Conservation (phyloP, 2,113 vertebrate species). For the Melanostigma gelatinosum region DNA sequence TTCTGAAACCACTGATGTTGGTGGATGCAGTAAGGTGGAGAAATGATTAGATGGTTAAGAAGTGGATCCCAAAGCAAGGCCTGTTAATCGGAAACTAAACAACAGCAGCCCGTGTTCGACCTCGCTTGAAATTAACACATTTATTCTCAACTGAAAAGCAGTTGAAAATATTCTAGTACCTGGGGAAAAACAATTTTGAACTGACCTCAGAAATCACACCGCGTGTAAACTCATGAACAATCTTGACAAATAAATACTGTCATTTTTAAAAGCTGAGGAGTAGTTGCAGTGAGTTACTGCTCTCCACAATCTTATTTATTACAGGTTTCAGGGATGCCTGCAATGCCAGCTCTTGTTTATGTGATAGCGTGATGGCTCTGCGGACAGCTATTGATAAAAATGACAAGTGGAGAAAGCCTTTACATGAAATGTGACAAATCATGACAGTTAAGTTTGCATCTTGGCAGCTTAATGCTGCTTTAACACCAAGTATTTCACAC, state of each 20-base stretch:
- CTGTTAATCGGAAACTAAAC: constrained; percentile 7
- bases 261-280: background rate
- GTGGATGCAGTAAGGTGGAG: background rate
- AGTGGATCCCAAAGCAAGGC: background rate
- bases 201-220: background rate
- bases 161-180: background rate
- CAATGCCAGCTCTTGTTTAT: constrained; percentile 31
- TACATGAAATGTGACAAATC: constrained; percentile 66
- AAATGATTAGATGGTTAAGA: background rate
- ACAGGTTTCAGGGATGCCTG: constrained; percentile 29
- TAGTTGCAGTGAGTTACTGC: background rate
- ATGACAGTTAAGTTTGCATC: constrained; percentile 67
- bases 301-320: constrained; percentile 48
- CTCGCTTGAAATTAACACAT: background rate
- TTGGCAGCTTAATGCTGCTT: constrained; percentile 60
- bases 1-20: background rate
- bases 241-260: constrained; percentile 14
- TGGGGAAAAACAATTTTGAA: background rate
- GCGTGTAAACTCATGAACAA: constrained; percentile 12
- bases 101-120: background rate
- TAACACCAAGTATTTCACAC: constrained; percentile 67
- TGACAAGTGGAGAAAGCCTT: constrained; percentile 61
- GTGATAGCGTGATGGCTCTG: constrained; percentile 29
- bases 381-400: constrained; percentile 43
- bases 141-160: constrained; percentile 10